A percentile compares a stretch with the other conserved stretches of the same genome.
Conservation (phyloP, 2,888 invertebrate genomes). For the Scelioninae gen. 1 region DNA sequence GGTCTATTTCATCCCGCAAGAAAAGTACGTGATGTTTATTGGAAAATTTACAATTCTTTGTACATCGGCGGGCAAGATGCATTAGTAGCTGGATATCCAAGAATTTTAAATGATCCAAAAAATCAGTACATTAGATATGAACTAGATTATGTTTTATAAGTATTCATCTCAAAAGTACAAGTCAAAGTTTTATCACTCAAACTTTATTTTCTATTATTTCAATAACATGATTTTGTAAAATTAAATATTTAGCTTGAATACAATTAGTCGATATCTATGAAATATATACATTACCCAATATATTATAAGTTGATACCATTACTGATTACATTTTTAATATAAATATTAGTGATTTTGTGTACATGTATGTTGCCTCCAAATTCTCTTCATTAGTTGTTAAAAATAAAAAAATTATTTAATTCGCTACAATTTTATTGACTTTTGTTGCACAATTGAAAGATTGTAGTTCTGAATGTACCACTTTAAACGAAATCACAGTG, state of each 20-base stretch:
- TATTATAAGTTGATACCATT: background rate
- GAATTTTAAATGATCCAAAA: conserved; percentile 97
- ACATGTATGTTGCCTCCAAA: background rate
- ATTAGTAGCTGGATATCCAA: conserved; percentile 98
- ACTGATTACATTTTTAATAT: background rate
- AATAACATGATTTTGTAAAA: background rate
- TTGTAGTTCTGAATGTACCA: no score
- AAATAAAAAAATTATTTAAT: conserved; percentile 15
- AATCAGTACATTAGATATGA: conserved; percentile 97
- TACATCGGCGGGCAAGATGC: conserved; percentile 99
- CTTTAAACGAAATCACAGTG: no score
- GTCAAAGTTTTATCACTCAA: background rate
- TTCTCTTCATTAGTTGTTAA: conserved; percentile 5
- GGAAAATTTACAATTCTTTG: conserved; percentile 99
- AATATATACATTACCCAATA: conserved; percentile 9
- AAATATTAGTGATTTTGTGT: background rate
- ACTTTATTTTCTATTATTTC: background rate
- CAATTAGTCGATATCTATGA: background rate
- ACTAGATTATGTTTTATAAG: conserved; percentile 95
- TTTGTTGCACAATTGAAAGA: background rate
- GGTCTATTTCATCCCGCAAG: conserved; percentile 99
- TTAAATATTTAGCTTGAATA: background rate
- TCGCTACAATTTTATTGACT: background rate
- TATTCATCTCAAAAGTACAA: background rate
- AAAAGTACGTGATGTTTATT: conserved; percentile 99